Base-by-base conservation (phyloP, 2,888 invertebrate genomes). In the Callosobruchus maculatus region DNA sequence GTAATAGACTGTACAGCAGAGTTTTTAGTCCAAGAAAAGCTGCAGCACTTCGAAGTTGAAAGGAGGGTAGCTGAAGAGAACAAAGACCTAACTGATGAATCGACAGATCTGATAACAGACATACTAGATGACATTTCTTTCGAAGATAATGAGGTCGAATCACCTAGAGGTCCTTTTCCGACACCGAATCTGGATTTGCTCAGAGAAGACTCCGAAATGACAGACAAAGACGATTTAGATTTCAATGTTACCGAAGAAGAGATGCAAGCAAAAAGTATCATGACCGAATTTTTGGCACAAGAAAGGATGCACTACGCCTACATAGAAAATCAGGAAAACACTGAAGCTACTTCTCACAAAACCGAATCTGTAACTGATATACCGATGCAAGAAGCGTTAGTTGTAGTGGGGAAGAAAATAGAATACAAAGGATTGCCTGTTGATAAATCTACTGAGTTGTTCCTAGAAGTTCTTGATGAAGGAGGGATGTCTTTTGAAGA, bases 381-480 rank as follows among this genome's bases (percentile, higher is more conserved):
- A n/a, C n/a, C n/a, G n/a, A n/a, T n/a, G n/a, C n/a, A n/a, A n/a
- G n/a, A n/a, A n/a, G n/a, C n/a, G n/a, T n/a, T n/a, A n/a, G n/a
- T n/a, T n/a, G n/a, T n/a, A n/a, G n/a, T n/a, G n/a, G n/a, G n/a
- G n/a, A n/a, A n/a, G n/a, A n/a, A n/a, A n/a, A n/a, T n/a, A n/a
- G n/a, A n/a, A n/a, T n/a, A n/a, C n/a, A n/a, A n/a, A n/a, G n/a
- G n/a, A n/a, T n/a, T n/a, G 70, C 81, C 84, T 13, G 72, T 81
- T 22, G 82, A 83, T 76, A 77, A 81, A 49, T 71, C 79, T 20
- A 74, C 78, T 49, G 77, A 72, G 22, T 72, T 76, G 2, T 80
- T 81, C 68, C 75, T 81, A 67, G 82, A 82, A n/a, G n/a, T n/a
- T 74, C 74, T 80, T 1, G 83, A 85, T 73, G 82, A 85, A 77